Evolutionary conservation across 2,797 vertebrate species (phyloP), one percentile per base, ranked within the genome.

Genomic region (Mormyrops attenuatus): DNA sequence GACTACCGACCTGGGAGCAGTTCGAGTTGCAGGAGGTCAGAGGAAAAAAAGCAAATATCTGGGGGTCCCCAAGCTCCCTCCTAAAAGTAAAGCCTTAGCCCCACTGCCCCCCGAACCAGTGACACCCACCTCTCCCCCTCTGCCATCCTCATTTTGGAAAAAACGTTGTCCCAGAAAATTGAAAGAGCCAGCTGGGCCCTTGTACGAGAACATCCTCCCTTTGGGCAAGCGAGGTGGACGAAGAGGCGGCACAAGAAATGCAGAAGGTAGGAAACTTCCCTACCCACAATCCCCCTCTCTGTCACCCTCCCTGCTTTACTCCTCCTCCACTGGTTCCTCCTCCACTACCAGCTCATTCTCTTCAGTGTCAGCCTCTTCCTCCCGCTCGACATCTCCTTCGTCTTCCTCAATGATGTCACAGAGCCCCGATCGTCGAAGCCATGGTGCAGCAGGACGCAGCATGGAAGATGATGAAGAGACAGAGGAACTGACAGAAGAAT

Each of bases 161-260:
- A 93, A 97, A 94, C 91, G 96, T 94, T 94, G 97, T 94, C 93
- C 97, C 94, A 95, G 96, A 89, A 95, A 97, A 92, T 95, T 96
- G 92, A 95, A 97, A 95, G 91, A 96, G 94, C 96, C 97, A 92
- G 95, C 96, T 30, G 95, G 95, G 41, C 96, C 96, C 0, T 91
- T 96, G 3, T 97, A 97, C 84, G 96, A 97, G 92, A 97, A 96
- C 88, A 96, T 97, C 89, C 94, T 96, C 88, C 96, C 96, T 53
- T 92, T 96, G 5, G 96, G 96, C 66, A 93, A 96, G 85, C 93
- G 96, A 92, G 95, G 95, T 88, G 96, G 95, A 85, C 95, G 95
- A 47, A 94, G 95, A 89, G 95, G 96, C 5, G 95, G 94, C 53
- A 92, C 91, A 63, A 89, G 94, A 0, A 95, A 96, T 85, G 94